Evolutionary conservation across 92 coral and sea anemone genomes (phyloP).

Genomic region (Desmophyllum pertusum): DNA sequence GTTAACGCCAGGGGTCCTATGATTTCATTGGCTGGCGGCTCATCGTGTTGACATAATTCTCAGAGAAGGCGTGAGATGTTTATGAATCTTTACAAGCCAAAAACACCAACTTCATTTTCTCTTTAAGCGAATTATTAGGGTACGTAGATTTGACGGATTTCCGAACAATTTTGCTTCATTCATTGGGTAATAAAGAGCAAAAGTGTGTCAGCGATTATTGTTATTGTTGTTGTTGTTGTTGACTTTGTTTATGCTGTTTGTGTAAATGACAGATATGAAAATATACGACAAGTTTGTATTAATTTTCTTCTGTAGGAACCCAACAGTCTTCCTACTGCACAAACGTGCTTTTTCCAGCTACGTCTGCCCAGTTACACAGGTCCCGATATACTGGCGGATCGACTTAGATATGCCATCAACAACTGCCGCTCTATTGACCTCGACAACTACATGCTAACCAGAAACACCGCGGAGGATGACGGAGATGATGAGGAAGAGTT

Average conservation of each 20-base stretch:
- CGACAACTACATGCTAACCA: conserved; percentile 88
- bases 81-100: too few relatives aligned
- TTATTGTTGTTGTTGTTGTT: too few relatives aligned
- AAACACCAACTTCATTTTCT: too few relatives aligned
- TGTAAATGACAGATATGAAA: background rate
- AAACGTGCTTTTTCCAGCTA: conserved; percentile 89
- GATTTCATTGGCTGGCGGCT: too few relatives aligned
- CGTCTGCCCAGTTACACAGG: conserved; percentile 85
- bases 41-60: too few relatives aligned
- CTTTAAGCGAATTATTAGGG: too few relatives aligned
- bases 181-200: too few relatives aligned
- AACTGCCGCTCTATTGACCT: conserved; percentile 92
- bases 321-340: conserved; percentile 88
- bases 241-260: background rate
- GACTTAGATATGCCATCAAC: conserved; percentile 84
- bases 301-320: conserved; percentile 52
- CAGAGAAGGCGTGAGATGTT: too few relatives aligned
- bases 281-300: background rate
- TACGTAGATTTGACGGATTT: too few relatives aligned
- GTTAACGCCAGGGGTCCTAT: too few relatives aligned
- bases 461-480: conserved; percentile 80
- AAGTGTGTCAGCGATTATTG: too few relatives aligned
- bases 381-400: conserved; percentile 76
- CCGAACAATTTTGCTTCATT: too few relatives aligned
- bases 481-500: conserved; percentile 66